These are phyloP conservation scores for Neogale vison DNA, from an alignment of 2,113 vertebrate genomes.

Conservation along the genomic window DNA sequence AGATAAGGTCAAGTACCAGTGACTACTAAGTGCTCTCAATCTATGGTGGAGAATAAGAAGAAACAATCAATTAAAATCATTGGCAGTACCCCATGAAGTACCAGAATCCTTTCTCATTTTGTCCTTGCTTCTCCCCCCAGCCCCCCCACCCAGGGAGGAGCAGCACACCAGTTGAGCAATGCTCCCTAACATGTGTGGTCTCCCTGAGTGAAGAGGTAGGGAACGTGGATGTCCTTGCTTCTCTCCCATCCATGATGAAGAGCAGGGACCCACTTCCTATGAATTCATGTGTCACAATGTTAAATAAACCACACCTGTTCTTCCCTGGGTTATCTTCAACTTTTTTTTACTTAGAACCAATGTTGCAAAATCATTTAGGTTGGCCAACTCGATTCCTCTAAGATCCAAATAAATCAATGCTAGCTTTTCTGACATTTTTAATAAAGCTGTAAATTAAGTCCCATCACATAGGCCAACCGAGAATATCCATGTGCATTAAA, in stretches of 20 bases:
- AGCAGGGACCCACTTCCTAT: not conserved
- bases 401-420: not conserved
- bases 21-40: too few species aligned
- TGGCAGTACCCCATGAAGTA: not conserved
- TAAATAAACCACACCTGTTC: not conserved
- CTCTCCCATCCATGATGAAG: not conserved
- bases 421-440: not conserved
- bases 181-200: not conserved
- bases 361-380: not conserved
- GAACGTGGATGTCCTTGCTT: not conserved
- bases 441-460: not conserved
- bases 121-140: not conserved
- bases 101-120: not conserved
- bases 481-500: not conserved
- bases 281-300: not conserved
- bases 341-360: not conserved
- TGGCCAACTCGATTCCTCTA: not conserved
- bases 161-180: not conserved
- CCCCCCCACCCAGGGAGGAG: not conserved
- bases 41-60: not conserved
- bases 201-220: not conserved
- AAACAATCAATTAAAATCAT: not conserved
- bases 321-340: not conserved
- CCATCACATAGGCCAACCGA: not conserved
- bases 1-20: not conserved